Percentiles rank a stretch among this genome's conserved stretches.
Evolutionary conservation across 2,888 invertebrate genomes (phyloP).

Genomic region (Isoperla grammatica): DNA sequence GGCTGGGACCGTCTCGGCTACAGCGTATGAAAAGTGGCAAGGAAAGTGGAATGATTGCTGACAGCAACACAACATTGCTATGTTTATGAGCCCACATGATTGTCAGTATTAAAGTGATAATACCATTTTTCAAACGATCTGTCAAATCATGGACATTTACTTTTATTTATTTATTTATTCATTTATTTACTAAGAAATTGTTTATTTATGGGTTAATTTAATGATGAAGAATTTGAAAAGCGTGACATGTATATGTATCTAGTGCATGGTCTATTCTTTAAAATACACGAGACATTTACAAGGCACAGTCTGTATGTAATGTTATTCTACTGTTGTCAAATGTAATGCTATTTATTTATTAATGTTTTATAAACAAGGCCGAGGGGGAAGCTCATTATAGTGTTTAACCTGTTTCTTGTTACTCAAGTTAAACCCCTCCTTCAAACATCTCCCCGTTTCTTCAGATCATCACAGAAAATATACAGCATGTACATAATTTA

Average conservation of each 20-base stretch:
- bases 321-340: constrained; percentile 21
- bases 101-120: not conserved
- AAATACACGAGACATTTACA: constrained; percentile 27
- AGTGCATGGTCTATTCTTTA: constrained; percentile 8
- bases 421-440: constrained; percentile 1
- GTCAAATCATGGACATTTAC: not conserved
- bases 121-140: not conserved
- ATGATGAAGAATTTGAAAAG: constrained; percentile 2
- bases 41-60: no score
- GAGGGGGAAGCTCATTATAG: constrained; percentile 26
- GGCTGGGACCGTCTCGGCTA: no score
- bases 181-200: not conserved
- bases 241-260: constrained; percentile 7
- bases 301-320: constrained; percentile 29
- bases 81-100: not conserved
- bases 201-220: not conserved
- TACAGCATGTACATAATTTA: constrained; percentile 19
- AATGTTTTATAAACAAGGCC: constrained; percentile 25
- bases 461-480: constrained; percentile 28
- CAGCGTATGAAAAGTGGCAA: no score
- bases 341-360: constrained; percentile 6
- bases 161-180: not conserved
- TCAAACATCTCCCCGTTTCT: constrained; percentile 13
- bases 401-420: not conserved
- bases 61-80: no score